Conservation (phyloP, 2,888 invertebrate genomes). For the Sphaerophoria rueppellii region DNA sequence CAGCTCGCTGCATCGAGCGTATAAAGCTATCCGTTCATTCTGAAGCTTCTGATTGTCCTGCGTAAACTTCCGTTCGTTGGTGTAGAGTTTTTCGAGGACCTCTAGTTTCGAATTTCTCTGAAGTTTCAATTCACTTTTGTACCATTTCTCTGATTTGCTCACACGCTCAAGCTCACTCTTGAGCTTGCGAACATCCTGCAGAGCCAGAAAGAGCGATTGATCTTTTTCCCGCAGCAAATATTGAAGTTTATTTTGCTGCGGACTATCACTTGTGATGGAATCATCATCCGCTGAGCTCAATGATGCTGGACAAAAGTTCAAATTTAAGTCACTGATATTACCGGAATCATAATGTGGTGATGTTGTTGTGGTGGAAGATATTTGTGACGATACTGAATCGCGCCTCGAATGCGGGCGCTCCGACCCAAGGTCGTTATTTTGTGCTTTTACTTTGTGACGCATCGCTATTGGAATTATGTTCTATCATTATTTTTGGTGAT, state of each 20-base stretch:
- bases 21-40: constrained; percentile 77
- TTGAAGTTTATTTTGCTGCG: constrained; percentile 43
- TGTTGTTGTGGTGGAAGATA: constrained; percentile 49
- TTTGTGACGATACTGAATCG: constrained; percentile 57
- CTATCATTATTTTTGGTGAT: constrained; percentile 38
- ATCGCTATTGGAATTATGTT: constrained; percentile 29
- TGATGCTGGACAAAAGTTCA: constrained; percentile 37
- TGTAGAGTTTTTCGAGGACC: constrained; percentile 79
- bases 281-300: constrained; percentile 62
- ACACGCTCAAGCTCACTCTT: constrained; percentile 80
- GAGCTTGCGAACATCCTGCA: constrained; percentile 78
- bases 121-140: constrained; percentile 78
- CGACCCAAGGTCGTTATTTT: constrained; percentile 19
- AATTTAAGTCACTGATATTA: constrained; percentile 65
- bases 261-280: constrained; percentile 29
- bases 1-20: constrained; percentile 77
- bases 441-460: neutral
- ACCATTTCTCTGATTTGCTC: constrained; percentile 81
- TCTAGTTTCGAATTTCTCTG: constrained; percentile 79
- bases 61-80: constrained; percentile 80
- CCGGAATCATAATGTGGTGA: constrained; percentile 72
- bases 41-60: constrained; percentile 80
- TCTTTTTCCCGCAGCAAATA: constrained; percentile 70
- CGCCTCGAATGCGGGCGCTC: constrained; percentile 48
- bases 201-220: constrained; percentile 76